A percentile compares a stretch with the other conserved stretches of the same genome.
These are phyloP conservation scores for Dryadula phaetusa DNA, from an alignment of 2,888 invertebrate genomes.

Conservation along the genomic window DNA sequence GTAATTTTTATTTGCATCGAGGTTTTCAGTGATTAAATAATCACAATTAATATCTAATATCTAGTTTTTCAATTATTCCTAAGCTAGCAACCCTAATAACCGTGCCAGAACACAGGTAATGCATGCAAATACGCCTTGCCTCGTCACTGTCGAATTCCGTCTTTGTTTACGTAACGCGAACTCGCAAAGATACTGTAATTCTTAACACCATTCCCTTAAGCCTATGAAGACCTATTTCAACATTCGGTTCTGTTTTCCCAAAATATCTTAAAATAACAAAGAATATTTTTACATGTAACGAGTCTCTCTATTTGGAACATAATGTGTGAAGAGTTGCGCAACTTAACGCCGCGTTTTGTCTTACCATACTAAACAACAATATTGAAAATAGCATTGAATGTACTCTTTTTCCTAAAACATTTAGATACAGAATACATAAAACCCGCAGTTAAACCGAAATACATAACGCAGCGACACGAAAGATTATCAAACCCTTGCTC, in stretches of 20 bases:
- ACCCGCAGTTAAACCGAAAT: background rate
- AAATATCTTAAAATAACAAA: too few species aligned
- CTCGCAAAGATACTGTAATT: background rate
- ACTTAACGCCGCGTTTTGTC: background rate
- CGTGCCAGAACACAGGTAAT: constrained; percentile 27
- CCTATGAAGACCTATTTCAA: too few species aligned
- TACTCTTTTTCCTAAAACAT: too few species aligned
- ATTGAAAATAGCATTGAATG: background rate
- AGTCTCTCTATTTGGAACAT: too few species aligned
- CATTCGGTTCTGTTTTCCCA: too few species aligned
- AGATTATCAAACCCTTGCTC: constrained; percentile 33
- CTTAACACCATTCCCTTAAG: background rate
- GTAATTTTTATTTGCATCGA: too few species aligned
- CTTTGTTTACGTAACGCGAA: constrained; percentile 24
- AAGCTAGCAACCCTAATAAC: background rate
- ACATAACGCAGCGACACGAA: background rate
- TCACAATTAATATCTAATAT: too few species aligned
- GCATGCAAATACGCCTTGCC: constrained; percentile 36
- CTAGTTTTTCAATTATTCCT: too few species aligned
- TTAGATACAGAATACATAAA: background rate
- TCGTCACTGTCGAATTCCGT: constrained; percentile 34
- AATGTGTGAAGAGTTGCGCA: background rate
- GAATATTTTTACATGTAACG: too few species aligned
- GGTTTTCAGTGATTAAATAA: too few species aligned
- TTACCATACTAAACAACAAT: background rate